Conservation (phyloP, 2,113 vertebrate genomes). For the Pteruthius melanotis region DNA sequence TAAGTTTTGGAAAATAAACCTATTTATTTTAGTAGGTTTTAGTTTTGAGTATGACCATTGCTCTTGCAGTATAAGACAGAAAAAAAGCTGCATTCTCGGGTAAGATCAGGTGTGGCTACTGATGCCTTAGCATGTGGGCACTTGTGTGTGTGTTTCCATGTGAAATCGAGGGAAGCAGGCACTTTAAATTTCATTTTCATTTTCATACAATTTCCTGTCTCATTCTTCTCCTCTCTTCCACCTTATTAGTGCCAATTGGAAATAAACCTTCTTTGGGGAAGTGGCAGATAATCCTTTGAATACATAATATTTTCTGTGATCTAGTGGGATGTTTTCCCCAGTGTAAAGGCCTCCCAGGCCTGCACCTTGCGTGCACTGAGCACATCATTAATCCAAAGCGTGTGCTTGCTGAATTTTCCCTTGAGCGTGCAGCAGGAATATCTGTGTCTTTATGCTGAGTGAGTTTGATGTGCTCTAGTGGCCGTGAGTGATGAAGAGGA, state of each 20-base stretch:
- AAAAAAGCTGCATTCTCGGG: not conserved
- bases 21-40: not conserved
- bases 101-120: not conserved
- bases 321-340: not conserved
- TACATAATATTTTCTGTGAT: not conserved
- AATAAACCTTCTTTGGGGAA: not conserved
- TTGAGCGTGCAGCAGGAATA: not conserved
- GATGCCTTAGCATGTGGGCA: not conserved
- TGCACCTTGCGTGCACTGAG: not conserved
- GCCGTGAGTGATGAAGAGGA: slow-evolving; percentile 76
- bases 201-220: not conserved
- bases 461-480: slow-evolving; percentile 65
- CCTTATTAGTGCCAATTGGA: not conserved
- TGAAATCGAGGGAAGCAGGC: not conserved
- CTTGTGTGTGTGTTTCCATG: not conserved
- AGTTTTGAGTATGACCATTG: not conserved
- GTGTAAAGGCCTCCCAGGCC: not conserved
- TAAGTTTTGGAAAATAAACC: not conserved
- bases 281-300: not conserved
- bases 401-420: not conserved
- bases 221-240: not conserved
- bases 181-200: not conserved
- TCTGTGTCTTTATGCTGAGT: slow-evolving; percentile 14
- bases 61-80: not conserved
- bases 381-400: not conserved